Conservation (phyloP, 1,140 invertebrate species). For the Drosophila teissieri region DNA sequence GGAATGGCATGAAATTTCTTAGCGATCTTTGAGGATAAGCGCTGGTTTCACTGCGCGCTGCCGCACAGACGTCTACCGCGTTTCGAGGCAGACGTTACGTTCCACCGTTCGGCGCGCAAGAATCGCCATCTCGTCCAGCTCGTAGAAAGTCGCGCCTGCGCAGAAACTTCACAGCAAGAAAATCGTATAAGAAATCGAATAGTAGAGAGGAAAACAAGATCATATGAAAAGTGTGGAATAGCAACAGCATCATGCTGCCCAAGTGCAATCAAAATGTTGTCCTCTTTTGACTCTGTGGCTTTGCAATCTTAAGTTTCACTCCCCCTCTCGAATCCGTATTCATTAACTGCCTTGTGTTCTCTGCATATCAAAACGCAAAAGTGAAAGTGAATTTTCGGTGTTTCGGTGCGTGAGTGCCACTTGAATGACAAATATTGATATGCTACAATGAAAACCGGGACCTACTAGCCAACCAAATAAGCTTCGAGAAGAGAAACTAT, state of each 20-base stretch:
- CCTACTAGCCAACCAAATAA: constrained; percentile 48
- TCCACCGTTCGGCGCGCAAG: constrained; percentile 75
- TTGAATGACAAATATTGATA: constrained; percentile 70
- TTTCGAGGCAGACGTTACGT: constrained; percentile 81
- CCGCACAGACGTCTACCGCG: constrained; percentile 81
- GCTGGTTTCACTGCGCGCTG: constrained; percentile 79
- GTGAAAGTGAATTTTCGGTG: constrained; percentile 66
- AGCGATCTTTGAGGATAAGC: constrained; percentile 82
- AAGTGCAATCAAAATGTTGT: constrained; percentile 64
- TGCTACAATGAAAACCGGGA: constrained; percentile 69
- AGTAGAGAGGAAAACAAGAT: constrained; percentile 3
- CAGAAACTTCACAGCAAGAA: background rate
- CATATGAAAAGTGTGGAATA: constrained; percentile 15
- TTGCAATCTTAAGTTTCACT: constrained; percentile 26
- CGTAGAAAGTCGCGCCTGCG: constrained; percentile 39
- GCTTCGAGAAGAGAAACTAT: constrained; percentile 66
- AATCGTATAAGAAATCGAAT: background rate
- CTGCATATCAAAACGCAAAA: constrained; percentile 73
- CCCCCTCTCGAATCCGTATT: constrained; percentile 15
- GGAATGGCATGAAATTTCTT: constrained; percentile 83
- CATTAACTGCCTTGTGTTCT: constrained; percentile 66
- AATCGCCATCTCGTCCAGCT: constrained; percentile 37
- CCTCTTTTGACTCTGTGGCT: constrained; percentile 59
- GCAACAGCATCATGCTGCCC: constrained; percentile 13
- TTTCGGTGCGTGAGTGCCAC: constrained; percentile 68